Conservation (phyloP, 2,797 vertebrate species). For the Gadopsis marmoratus region DNA sequence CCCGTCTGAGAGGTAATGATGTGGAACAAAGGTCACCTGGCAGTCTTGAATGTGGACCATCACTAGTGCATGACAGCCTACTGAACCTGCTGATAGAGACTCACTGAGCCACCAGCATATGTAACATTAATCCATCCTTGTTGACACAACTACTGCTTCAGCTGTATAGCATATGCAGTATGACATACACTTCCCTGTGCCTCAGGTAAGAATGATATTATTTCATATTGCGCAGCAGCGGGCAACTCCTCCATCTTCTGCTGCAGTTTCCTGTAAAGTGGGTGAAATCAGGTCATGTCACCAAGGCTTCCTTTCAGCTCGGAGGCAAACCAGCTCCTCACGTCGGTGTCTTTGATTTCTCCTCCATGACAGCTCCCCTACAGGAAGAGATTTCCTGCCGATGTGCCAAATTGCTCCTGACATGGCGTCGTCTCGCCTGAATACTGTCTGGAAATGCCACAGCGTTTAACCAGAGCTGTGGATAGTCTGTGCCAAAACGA, state of each 20-base stretch:
- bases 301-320: slow-evolving; percentile 39
- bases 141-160: slow-evolving; percentile 41
- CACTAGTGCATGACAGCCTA: slow-evolving; percentile 13
- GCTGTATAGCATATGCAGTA: slow-evolving; percentile 52
- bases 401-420: slow-evolving; percentile 68
- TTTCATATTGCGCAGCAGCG: slow-evolving; percentile 53
- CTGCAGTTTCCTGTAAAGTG: slow-evolving; percentile 30
- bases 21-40: slow-evolving; percentile 29
- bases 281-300: slow-evolving; percentile 70
- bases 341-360: slow-evolving; percentile 69
- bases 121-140: slow-evolving; percentile 9
- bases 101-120: slow-evolving; percentile 44
- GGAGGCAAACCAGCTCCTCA: slow-evolving; percentile 55
- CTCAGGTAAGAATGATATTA: slow-evolving; percentile 39
- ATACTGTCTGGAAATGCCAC: slow-evolving; percentile 57
- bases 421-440: slow-evolving; percentile 55
- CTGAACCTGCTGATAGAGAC: slow-evolving; percentile 14
- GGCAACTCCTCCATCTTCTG: slow-evolving; percentile 38
- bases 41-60: slow-evolving; percentile 19
- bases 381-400: slow-evolving; percentile 43
- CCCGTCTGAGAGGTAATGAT: slow-evolving; percentile 5
- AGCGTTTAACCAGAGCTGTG: slow-evolving; percentile 46
- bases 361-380: slow-evolving; percentile 65
- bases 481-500: slow-evolving; percentile 42
- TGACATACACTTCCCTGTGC: slow-evolving; percentile 49